A percentile compares a stretch with the other conserved stretches of the same genome.
Evolutionary conservation across 2,113 vertebrate genomes (phyloP).

Genomic region (Actinemys pallida): DNA sequence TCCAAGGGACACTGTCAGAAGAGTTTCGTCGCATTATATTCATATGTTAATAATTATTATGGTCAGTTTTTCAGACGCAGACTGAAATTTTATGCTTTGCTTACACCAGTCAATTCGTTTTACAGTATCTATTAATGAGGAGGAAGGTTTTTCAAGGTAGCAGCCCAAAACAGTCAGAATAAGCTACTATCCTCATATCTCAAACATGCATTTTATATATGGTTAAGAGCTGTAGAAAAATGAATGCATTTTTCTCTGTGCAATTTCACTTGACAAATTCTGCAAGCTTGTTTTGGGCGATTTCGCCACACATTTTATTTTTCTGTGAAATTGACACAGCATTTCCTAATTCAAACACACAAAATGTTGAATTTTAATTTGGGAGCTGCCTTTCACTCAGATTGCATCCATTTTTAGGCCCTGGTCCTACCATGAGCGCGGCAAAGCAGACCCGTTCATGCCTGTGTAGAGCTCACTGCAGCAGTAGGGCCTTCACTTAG

Average conservation of each 20-base stretch:
- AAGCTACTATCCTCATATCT: background rate
- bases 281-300: background rate
- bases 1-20: background rate
- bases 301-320: background rate
- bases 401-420: background rate
- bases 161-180: background rate
- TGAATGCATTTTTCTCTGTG: background rate
- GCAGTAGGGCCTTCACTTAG: background rate
- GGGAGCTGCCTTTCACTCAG: background rate
- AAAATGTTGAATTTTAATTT: background rate
- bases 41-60: slow-evolving; percentile 7
- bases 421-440: background rate
- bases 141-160: background rate
- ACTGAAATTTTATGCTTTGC: background rate
- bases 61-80: slow-evolving; percentile 22
- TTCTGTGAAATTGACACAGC: background rate
- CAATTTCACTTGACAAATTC: background rate
- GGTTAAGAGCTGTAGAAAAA: background rate
- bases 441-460: background rate
- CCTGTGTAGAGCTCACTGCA: background rate
- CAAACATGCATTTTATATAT: background rate
- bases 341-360: background rate
- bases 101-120: background rate
- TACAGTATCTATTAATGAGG: background rate
- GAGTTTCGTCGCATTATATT: background rate